Conservation (phyloP, 2,113 vertebrate genomes). For the Laticauda laticaudata region DNA sequence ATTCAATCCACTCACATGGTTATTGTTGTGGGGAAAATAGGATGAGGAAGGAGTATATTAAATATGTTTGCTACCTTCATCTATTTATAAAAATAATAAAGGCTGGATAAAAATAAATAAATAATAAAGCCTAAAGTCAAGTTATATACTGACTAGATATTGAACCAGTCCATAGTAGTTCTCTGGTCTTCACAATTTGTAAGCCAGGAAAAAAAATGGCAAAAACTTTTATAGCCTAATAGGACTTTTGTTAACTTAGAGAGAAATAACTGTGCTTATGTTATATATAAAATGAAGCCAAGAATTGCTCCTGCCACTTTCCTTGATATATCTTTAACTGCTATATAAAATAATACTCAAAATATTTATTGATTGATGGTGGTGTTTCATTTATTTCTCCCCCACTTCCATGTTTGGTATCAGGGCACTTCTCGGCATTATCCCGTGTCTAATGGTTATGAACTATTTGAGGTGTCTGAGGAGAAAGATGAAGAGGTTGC, state of each 20-base stretch:
- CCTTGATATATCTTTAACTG: background rate
- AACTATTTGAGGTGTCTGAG: constrained; percentile 93
- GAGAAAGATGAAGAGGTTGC: constrained; percentile 96
- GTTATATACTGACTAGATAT: background rate
- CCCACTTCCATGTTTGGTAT: background rate
- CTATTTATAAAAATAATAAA: background rate
- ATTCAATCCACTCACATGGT: background rate
- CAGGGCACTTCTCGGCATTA: constrained; percentile 73
- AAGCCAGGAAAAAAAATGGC: background rate
- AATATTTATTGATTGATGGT: background rate
- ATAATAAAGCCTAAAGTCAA: background rate
- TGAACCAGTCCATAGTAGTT: background rate
- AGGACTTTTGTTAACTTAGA: background rate
- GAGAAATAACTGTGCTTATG: background rate
- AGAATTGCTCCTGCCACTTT: background rate
- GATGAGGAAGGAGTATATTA: background rate
- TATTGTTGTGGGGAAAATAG: background rate
- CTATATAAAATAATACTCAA: background rate
- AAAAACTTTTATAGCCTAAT: background rate
- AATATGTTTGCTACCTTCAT: background rate
- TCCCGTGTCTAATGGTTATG: constrained; percentile 77
- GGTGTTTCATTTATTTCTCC: background rate
- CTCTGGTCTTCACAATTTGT: background rate
- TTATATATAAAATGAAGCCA: background rate
- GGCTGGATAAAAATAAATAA: background rate